Evolutionary conservation across 53 echinoderm and acorn worm species (phyloP), one percentile per base, ranked within the genome.

Genomic region (Echinometra lucunter): DNA sequence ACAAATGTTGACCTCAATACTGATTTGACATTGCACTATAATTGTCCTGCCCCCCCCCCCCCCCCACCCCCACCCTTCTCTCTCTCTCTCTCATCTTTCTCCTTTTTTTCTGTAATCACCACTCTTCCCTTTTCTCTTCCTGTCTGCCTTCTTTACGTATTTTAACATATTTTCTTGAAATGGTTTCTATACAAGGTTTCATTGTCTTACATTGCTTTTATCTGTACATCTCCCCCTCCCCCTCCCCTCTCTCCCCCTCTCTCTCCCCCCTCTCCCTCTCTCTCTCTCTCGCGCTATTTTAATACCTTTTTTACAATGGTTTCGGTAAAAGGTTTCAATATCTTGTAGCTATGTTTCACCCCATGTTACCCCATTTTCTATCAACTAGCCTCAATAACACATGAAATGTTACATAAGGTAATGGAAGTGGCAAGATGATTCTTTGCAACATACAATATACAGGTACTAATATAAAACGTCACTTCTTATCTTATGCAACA

Each of bases 11-110:
- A 75, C 47, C 83, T 47, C 83, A 83, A 45, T 45, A 45, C 45
- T 83, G 19, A 21, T 83, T 83, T 25, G 83, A 47, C 83, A 47
- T 83, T 83, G 83, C 47, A 83, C 49, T 83, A n/a, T n/a, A n/a
- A n/a, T n/a, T n/a, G n/a, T n/a, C n/a, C 19, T 75, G 8, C 83
- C 6, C 4, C 37, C 42, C 44, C 15, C 44, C 80, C 13, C 5
- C 9, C 49, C 49, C 49, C 9, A 9, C 4, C 53, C 53, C 53
- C 53, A 53, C 53, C 53, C 13, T 40, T 42, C 44, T 80, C 42
- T 42, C 34, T 70, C 32, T 42, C 40, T 6, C 23, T 40, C 40
- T 28, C 44, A 3, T 38, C 21, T 35, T 40, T 21, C 12, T 42
- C 5, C 6, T 40, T 18, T 4, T 21, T 38, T 21, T n/a, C 42